Percentiles rank a stretch among this genome's conserved stretches.
phyloP scores from a whole-genome alignment of 2,113 vertebrate genomes.

The Xiphias gladius region DNA sequence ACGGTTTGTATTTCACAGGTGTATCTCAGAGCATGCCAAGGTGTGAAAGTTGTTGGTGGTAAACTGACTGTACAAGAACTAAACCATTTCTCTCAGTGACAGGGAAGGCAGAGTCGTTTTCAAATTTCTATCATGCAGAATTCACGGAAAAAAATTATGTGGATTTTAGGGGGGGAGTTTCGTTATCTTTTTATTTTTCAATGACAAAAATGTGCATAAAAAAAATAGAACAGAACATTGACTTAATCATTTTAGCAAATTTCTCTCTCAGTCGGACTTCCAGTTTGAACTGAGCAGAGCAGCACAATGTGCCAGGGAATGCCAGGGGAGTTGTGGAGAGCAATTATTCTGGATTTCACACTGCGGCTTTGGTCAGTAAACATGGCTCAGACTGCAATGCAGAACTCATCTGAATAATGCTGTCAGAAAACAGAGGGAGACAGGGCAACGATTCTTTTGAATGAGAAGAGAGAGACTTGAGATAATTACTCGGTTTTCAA shows the following conservation, averaged over 20 bases:
- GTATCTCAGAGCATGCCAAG: background rate
- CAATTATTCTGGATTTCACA: conserved; percentile 82
- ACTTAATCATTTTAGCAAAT: conserved; percentile 49
- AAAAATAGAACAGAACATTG: background rate
- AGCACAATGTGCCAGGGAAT: conserved; percentile 52
- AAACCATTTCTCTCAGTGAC: background rate
- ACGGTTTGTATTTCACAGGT: background rate
- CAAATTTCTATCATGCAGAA: conserved; percentile 5
- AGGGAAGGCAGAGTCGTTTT: background rate
- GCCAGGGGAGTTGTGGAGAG: conserved; percentile 69
- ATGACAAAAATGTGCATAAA: conserved; percentile 4
- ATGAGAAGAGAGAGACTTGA: conserved; percentile 47
- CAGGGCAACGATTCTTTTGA: conserved; percentile 31
- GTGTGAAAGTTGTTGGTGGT: background rate
- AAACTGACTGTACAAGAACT: background rate
- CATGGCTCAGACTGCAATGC: conserved; percentile 74
- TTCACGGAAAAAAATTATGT: background rate
- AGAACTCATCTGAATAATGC: conserved; percentile 77
- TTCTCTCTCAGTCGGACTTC: conserved; percentile 53
- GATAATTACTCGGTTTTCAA: conserved; percentile 54
- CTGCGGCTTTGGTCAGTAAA: conserved; percentile 80
- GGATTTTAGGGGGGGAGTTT: background rate
- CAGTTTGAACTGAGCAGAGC: conserved; percentile 55
- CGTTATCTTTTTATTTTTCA: background rate
- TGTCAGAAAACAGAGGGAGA: conserved; percentile 64